phyloP scores from a whole-genome alignment of 2,113 vertebrate genomes.

The Periophthalmus modestus region DNA sequence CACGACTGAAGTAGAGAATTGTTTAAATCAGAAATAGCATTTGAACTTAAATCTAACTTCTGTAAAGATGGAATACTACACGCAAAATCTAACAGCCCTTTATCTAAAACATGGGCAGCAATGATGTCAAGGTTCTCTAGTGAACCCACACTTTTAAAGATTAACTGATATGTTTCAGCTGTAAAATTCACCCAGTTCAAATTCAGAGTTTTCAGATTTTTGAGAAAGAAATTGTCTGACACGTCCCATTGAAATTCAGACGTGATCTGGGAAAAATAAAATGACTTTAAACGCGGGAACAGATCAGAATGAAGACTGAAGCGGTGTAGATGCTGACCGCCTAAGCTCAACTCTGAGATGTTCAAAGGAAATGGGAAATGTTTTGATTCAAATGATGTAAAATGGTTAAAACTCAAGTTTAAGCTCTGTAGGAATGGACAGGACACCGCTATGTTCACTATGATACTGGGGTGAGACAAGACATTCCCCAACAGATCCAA shows the following conservation, averaged over 20 bases:
- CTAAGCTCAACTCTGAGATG: constrained; percentile 11
- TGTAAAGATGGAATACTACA: constrained; percentile 55
- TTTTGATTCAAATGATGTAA: neutral
- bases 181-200: neutral
- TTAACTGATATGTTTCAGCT: neutral
- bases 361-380: neutral
- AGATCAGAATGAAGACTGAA: constrained; percentile 48
- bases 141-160: constrained; percentile 48
- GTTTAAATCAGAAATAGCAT: constrained; percentile 16
- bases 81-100: constrained; percentile 46
- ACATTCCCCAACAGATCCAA: rapidly evolving
- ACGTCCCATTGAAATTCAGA: constrained; percentile 37
- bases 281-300: constrained; percentile 45
- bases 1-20: constrained; percentile 33
- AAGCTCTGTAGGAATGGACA: constrained; percentile 9
- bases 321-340: constrained; percentile 11
- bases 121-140: constrained; percentile 35
- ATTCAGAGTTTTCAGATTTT: constrained; percentile 37
- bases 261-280: constrained; percentile 37
- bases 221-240: constrained; percentile 45
- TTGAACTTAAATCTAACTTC: constrained; percentile 53
- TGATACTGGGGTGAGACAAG: neutral
- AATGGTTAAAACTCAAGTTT: neutral
- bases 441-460: neutral
- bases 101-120: constrained; percentile 25